Conservation (phyloP, 2,888 invertebrate genomes). For the Trachelus tabidus region DNA sequence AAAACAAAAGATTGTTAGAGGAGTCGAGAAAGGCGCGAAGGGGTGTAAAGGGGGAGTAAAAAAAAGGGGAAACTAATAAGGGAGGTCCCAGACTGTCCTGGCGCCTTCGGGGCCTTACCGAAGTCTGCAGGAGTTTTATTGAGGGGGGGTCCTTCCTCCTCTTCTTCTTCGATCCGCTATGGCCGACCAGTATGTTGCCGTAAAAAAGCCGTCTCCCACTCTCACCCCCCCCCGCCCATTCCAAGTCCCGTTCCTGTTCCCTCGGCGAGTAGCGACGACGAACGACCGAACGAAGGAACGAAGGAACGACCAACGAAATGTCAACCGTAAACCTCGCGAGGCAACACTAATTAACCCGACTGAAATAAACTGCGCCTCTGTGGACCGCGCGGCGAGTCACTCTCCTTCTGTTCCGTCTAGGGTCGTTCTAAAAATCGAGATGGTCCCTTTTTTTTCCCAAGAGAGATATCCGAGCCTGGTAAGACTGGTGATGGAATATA, state of each 20-base stretch:
- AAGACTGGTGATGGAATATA: background rate
- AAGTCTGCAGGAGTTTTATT: conserved; percentile 44
- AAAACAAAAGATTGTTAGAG: conserved; percentile 52
- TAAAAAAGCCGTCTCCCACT: conserved; percentile 54
- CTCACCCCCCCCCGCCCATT: conserved; percentile 22
- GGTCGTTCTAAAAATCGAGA: background rate
- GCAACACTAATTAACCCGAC: conserved; percentile 66
- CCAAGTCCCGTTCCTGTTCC: conserved; percentile 5
- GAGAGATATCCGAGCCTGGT: background rate
- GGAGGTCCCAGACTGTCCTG: conserved; percentile 50
- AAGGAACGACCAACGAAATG: conserved; percentile 59
- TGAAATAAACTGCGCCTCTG: conserved; percentile 62
- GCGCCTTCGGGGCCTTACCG: conserved; percentile 48
- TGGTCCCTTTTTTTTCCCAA: background rate
- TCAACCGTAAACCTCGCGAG: conserved; percentile 66
- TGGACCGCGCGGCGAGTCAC: conserved; percentile 28
- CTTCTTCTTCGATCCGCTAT: conserved; percentile 28
- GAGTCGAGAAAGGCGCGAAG: conserved; percentile 6
- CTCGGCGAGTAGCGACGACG: conserved; percentile 36
- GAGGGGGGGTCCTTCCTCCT: conserved; percentile 42
- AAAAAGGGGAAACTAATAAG: conserved; percentile 42
- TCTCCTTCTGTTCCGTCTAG: conserved; percentile 9
- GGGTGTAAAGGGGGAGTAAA: conserved; percentile 22
- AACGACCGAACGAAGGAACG: conserved; percentile 27
- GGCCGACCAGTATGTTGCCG: conserved; percentile 59